Percentiles rank a stretch among this genome's conserved stretches.
These are phyloP conservation scores for Trachelus troglodyta DNA, from an alignment of 2,888 invertebrate species.

Conservation along the genomic window DNA sequence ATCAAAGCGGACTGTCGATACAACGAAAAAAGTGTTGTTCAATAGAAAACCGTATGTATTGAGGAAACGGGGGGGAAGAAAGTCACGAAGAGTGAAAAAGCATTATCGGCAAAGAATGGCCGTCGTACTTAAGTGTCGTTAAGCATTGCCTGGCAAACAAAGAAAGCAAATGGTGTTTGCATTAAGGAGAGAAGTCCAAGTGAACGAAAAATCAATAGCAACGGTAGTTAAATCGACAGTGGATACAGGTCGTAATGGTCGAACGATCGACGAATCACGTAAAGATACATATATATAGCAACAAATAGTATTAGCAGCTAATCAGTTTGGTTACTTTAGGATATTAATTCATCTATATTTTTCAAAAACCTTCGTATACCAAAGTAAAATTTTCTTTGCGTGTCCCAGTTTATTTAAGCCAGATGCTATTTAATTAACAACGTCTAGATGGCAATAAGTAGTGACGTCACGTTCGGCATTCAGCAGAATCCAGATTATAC, in stretches of 20 bases:
- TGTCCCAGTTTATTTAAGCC: constrained; percentile 44
- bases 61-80: not conserved
- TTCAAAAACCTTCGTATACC: not conserved
- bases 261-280: not conserved
- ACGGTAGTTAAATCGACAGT: not conserved
- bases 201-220: not conserved
- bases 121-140: not conserved
- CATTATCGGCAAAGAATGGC: not conserved
- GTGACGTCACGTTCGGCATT: not conserved
- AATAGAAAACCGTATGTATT: not conserved
- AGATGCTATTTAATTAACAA: constrained; percentile 27
- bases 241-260: not conserved
- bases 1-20: not conserved
- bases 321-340: not conserved
- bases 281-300: not conserved
- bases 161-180: not conserved
- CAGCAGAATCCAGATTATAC: not conserved
- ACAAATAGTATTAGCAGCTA: not conserved
- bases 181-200: not conserved
- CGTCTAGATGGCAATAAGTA: not conserved
- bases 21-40: not conserved
- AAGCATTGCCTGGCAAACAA: not conserved
- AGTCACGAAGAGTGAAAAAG: not conserved
- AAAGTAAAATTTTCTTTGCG: constrained; percentile 41
- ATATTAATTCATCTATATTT: not conserved